Conservation (phyloP, 2,113 vertebrate species). For the Dicaeum eximium region DNA sequence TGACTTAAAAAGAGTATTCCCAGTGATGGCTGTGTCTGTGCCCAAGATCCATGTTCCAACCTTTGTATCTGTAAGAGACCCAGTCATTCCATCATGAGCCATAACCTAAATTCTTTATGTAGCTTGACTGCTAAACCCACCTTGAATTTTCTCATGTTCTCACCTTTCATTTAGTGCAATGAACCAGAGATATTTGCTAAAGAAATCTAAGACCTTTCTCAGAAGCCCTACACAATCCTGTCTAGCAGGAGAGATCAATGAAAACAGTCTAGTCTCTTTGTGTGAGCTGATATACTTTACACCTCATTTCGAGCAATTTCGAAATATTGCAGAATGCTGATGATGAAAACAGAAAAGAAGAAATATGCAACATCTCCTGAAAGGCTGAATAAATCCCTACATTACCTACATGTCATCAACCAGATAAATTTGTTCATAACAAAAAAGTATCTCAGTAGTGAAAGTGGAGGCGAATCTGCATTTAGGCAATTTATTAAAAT, state of each 20-base stretch:
- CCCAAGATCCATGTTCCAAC: background rate
- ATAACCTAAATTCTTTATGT: background rate
- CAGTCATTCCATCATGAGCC: background rate
- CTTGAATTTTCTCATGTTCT: background rate
- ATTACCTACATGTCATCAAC: background rate
- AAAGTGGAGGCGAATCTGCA: constrained; percentile 31
- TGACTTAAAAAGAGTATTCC: background rate
- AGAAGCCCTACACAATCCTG: background rate
- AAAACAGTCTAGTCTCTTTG: background rate
- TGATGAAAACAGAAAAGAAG: background rate
- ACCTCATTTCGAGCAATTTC: background rate
- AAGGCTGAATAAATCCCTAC: background rate
- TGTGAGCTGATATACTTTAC: background rate
- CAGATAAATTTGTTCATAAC: constrained; percentile 39
- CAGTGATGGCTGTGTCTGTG: background rate
- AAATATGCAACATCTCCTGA: background rate
- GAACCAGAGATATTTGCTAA: background rate
- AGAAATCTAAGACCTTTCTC: background rate
- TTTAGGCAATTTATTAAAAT: constrained; percentile 50
- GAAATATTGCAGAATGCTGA: background rate
- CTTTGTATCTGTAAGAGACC: background rate
- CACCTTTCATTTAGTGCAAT: background rate
- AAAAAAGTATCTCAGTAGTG: background rate
- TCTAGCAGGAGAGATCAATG: background rate
- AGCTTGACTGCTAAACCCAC: background rate